Percentiles rank a stretch among this genome's conserved stretches.
phyloP scores from a whole-genome alignment of 2,888 invertebrate genomes.

The Charanyca ferruginea region DNA sequence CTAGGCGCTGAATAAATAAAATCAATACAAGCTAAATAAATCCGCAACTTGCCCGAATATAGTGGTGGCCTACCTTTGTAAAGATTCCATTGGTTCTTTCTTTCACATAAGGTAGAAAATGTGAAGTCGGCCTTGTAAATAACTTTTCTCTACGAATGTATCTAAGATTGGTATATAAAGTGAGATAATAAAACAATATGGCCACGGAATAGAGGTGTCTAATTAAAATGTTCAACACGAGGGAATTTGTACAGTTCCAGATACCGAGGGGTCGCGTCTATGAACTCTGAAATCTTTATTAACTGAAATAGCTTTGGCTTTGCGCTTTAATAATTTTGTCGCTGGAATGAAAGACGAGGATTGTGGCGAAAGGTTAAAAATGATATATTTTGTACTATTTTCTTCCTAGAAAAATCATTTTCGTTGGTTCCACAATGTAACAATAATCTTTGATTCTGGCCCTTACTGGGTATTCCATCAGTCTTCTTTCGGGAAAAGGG shows the following conservation, averaged over 20 bases:
- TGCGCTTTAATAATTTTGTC: constrained; percentile 39
- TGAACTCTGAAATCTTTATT: constrained; percentile 43
- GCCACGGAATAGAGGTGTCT: constrained; percentile 48
- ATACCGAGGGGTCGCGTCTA: constrained; percentile 29
- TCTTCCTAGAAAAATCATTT: constrained; percentile 21
- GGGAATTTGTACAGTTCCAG: constrained; percentile 38
- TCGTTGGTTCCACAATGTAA: constrained; percentile 28
- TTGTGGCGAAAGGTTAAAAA: constrained; percentile 20
- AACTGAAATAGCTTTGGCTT: constrained; percentile 46
- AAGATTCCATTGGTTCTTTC: constrained; percentile 59
- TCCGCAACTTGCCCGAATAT: constrained; percentile 40
- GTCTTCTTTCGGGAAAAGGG: constrained; percentile 39
- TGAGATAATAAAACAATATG: constrained; percentile 63
- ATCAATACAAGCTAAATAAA: constrained; percentile 64
- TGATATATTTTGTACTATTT: constrained; percentile 29
- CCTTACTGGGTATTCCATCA: constrained; percentile 41
- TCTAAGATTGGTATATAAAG: constrained; percentile 48
- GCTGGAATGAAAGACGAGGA: constrained; percentile 22
- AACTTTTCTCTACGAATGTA: constrained; percentile 62
- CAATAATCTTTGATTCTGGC: constrained; percentile 34
- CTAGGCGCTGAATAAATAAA: constrained; percentile 65
- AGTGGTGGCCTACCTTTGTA: constrained; percentile 56
- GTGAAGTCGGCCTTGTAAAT: constrained; percentile 64
- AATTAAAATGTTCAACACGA: constrained; percentile 50
- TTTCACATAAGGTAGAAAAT: constrained; percentile 65